Percentiles rank a stretch among this genome's conserved stretches.
Conservation (phyloP, 2,888 invertebrate species). For the Tetranychus piercei region DNA sequence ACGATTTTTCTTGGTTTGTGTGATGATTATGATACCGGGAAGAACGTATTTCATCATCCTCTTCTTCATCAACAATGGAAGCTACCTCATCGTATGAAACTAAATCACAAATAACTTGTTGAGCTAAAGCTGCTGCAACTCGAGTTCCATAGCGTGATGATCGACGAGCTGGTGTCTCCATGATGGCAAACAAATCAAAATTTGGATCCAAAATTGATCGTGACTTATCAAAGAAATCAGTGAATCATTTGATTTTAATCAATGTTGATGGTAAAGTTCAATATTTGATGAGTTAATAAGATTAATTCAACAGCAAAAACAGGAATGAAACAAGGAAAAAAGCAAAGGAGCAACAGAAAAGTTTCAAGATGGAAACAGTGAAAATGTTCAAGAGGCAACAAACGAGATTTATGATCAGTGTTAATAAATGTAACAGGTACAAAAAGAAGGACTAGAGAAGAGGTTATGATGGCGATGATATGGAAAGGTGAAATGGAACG, state of each 20-base stretch:
- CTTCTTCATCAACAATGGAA: not conserved
- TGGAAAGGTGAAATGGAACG: not conserved
- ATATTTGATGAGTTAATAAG: not conserved
- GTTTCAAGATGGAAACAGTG: too few relatives aligned
- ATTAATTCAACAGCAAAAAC: not conserved
- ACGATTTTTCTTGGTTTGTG: not conserved
- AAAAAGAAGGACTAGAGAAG: not conserved
- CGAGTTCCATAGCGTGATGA: conserved; percentile 23
- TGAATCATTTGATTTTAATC: not conserved
- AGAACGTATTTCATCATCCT: not conserved
- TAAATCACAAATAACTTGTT: conserved; percentile 15
- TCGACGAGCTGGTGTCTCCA: conserved; percentile 15
- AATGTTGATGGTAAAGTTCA: not conserved
- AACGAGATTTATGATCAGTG: not conserved
- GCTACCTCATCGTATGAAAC: conserved; percentile 12
- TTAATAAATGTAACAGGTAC: not conserved
- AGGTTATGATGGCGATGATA: not conserved
- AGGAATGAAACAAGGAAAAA: too few relatives aligned
- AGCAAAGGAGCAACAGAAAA: too few relatives aligned
- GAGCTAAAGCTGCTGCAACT: conserved; percentile 23
- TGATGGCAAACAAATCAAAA: not conserved
- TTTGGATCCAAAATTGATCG: too few relatives aligned
- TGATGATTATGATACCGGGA: not conserved
- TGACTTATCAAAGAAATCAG: too few relatives aligned
- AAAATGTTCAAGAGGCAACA: too few relatives aligned